phyloP scores from a whole-genome alignment of 1,140 invertebrate genomes.

The Caerostris extrusa region DNA sequence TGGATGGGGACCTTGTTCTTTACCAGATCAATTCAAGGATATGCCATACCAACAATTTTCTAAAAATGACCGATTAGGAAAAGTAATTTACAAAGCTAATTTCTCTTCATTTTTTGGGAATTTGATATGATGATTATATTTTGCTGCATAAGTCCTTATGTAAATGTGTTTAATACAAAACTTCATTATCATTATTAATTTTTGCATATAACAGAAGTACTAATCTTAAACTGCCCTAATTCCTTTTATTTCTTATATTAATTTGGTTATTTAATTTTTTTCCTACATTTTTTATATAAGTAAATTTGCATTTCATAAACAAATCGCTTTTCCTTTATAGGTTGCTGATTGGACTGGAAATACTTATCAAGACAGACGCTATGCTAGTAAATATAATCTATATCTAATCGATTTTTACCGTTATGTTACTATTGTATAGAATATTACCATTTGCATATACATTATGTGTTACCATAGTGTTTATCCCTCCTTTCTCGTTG shows the following conservation, averaged over 20 bases:
- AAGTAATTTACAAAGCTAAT: slow-evolving; percentile 83
- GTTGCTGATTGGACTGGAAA: slow-evolving; percentile 98
- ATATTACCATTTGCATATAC: not conserved
- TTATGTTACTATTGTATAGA: not conserved
- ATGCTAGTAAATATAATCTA: slow-evolving; percentile 88
- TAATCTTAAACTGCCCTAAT: too few species aligned
- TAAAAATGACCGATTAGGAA: slow-evolving; percentile 97
- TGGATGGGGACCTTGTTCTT: slow-evolving; percentile 97
- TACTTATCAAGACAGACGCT: slow-evolving; percentile 97
- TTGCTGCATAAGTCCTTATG: too few species aligned
- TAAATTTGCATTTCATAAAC: too few species aligned
- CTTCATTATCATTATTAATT: too few species aligned
- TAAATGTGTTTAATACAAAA: too few species aligned
- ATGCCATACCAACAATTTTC: slow-evolving; percentile 99
- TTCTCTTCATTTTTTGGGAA: not conserved
- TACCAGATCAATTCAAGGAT: slow-evolving; percentile 97
- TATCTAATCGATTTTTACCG: not conserved
- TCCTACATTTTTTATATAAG: too few species aligned
- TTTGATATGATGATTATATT: too few species aligned
- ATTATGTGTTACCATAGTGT: not conserved
- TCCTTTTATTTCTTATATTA: too few species aligned
- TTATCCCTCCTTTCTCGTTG: not conserved
- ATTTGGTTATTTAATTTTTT: too few species aligned
- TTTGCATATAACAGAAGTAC: too few species aligned
- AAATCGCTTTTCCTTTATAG: slow-evolving; percentile 81